phyloP scores from a whole-genome alignment of 2,888 invertebrate genomes.

The Nymphalis c-album region DNA sequence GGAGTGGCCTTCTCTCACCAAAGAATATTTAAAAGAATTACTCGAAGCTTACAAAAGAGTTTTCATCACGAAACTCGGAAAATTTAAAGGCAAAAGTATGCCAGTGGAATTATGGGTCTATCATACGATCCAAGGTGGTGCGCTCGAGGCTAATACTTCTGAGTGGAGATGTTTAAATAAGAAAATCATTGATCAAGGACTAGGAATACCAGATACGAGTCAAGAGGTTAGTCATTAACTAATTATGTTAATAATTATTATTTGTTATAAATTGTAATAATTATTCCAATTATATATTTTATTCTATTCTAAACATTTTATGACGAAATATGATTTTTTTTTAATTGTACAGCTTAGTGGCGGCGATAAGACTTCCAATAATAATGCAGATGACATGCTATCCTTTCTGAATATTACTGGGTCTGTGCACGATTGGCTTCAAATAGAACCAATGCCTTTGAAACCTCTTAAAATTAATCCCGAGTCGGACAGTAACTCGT shows the following conservation, averaged over 20 bases:
- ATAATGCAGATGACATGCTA: conserved; percentile 51
- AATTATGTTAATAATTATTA: not conserved
- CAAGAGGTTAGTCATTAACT: conserved; percentile 47
- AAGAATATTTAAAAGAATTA: conserved; percentile 81
- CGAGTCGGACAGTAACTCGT: conserved; percentile 39
- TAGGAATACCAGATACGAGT: conserved; percentile 75
- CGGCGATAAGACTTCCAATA: conserved; percentile 24
- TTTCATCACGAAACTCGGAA: conserved; percentile 80
- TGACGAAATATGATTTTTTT: not conserved
- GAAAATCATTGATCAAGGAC: conserved; percentile 84
- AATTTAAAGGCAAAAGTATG: conserved; percentile 73
- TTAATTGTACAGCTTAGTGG: conserved; percentile 31
- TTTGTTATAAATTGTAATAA: no score
- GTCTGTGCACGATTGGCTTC: conserved; percentile 66
- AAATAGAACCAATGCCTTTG: conserved; percentile 61
- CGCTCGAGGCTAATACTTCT: conserved; percentile 83
- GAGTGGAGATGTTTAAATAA: conserved; percentile 86
- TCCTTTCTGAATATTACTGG: conserved; percentile 67
- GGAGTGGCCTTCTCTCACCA: conserved; percentile 83
- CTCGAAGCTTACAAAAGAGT: conserved; percentile 73
- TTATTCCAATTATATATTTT: no score
- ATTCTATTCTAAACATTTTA: no score
- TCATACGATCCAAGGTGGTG: conserved; percentile 81
- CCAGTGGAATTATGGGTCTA: conserved; percentile 85
- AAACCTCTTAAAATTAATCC: conserved; percentile 45